Evolutionary conservation across 2,113 vertebrate genomes (phyloP).

Genomic region (Hepsetus odoe): DNA sequence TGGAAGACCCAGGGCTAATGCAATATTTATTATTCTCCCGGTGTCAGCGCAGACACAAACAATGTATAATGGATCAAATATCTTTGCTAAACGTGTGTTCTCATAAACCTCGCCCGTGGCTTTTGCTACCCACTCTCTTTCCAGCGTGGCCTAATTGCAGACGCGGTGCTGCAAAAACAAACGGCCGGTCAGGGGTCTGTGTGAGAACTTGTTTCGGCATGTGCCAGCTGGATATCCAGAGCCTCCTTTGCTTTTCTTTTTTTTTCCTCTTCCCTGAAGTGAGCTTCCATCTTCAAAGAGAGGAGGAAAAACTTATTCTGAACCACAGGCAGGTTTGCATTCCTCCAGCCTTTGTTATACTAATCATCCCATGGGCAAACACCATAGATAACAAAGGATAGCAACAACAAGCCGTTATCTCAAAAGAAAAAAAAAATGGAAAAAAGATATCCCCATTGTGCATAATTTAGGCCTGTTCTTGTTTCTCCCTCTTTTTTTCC

Average conservation of each 20-base stretch:
- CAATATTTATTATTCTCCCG: constrained; percentile 72
- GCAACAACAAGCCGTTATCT: constrained; percentile 72
- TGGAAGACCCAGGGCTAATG: constrained; percentile 64
- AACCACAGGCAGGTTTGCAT: constrained; percentile 73
- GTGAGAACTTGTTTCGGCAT: constrained; percentile 23
- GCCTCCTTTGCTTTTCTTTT: constrained; percentile 33
- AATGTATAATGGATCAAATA: constrained; percentile 76
- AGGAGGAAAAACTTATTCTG: constrained; percentile 70
- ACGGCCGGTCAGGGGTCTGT: constrained; percentile 55
- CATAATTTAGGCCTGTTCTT: constrained; percentile 74
- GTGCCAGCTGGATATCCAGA: constrained; percentile 35
- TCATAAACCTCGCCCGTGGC: constrained; percentile 64
- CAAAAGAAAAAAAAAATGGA: constrained; percentile 74
- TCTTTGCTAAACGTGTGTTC: constrained; percentile 66
- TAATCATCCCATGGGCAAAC: constrained; percentile 75
- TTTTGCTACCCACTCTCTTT: constrained; percentile 34
- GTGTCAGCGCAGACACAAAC: constrained; percentile 70
- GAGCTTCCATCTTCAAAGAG: constrained; percentile 71
- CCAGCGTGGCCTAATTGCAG: constrained; percentile 57
- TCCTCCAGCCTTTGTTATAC: constrained; percentile 74
- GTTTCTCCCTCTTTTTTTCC: constrained; percentile 44
- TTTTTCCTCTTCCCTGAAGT: constrained; percentile 60
- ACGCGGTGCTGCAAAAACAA: constrained; percentile 46
- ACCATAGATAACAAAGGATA: constrained; percentile 73
- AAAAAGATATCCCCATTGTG: constrained; percentile 76